Base-by-base conservation (phyloP, 2,888 invertebrate genomes). In the Xestia sexstrigata region DNA sequence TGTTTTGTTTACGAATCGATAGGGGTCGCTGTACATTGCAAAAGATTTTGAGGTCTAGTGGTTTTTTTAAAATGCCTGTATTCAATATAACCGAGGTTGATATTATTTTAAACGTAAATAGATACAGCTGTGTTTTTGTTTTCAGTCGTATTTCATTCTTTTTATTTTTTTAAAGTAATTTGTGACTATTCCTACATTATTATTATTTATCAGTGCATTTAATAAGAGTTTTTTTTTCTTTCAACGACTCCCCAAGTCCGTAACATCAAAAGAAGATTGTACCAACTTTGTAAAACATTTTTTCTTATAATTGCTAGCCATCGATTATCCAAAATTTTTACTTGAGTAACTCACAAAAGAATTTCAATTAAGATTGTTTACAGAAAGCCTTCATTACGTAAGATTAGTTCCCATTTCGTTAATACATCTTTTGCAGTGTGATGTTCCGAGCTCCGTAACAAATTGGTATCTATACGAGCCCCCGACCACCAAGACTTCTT, bases 351-450 rank as follows among this genome's bases (percentile, higher is more conserved):
- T 91, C 83, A 9, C 72, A 47, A 83, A 92, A 91, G 91, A 90
- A 92, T 92, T 91, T 84, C 89, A 91, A 92, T 92, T 86, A 92
- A 89, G 81, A 90, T 84, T 85, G 90, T 89, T 89, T 90, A 81
- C 73, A 83, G 81, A 85, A 85, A 76, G n/a, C 49, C 62, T 84
- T 86, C 70, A 79, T 84, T 84, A 83, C 65, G 49, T 35, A 45
- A 47, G 47, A 60, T 63, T 62, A 47, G 42, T 35, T 60, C 35
- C 60, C 58, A 76, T 87, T 80, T 71, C 71, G 58, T 63, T 79
- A 79, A 83, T 81, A 81, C 67, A 66, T 49, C 49, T 49, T 49
- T 49, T 49, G 23, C 23, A 49, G 23, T 23, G 49, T 23, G 20
- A 17, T 47, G 47, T 2, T 49, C 23, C 17, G 47, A 49, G 20